Conservation (phyloP, 2,113 vertebrate species). For the Apistogramma diplotaenia region DNA sequence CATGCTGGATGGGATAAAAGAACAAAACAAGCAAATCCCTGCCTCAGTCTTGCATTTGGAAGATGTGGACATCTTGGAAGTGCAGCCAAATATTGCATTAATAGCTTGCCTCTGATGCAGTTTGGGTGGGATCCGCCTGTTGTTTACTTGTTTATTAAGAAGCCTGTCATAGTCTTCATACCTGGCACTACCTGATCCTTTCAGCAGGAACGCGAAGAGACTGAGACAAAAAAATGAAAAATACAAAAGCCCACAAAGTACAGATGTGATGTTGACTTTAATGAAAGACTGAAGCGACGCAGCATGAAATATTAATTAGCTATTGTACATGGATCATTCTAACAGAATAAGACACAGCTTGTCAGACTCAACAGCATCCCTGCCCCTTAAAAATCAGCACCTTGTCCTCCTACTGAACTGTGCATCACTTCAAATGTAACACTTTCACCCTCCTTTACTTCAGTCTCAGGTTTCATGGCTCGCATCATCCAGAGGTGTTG, state of each 20-base stretch:
- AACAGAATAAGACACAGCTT: not conserved
- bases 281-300: constrained; percentile 9
- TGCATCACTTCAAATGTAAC: not conserved
- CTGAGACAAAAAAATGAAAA: not conserved
- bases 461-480: not conserved
- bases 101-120: constrained; percentile 25
- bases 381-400: not conserved
- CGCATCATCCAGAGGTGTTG: constrained; percentile 23
- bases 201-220: not conserved
- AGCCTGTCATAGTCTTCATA: constrained; percentile 1
- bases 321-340: not conserved
- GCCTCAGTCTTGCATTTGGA: not conserved
- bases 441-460: not conserved
- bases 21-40: constrained; percentile 43
- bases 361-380: not conserved
- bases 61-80: constrained; percentile 9
- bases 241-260: not conserved
- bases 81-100: constrained; percentile 42
- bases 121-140: constrained; percentile 11
- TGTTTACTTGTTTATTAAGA: constrained; percentile 25
- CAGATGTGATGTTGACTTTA: constrained; percentile 5
- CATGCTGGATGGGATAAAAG: constrained; percentile 44
- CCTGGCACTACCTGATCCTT: not conserved
- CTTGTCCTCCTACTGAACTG: constrained; percentile 4
- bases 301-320: constrained; percentile 42